phyloP scores from a whole-genome alignment of 2,113 vertebrate genomes.

The Crotalus viridis region DNA sequence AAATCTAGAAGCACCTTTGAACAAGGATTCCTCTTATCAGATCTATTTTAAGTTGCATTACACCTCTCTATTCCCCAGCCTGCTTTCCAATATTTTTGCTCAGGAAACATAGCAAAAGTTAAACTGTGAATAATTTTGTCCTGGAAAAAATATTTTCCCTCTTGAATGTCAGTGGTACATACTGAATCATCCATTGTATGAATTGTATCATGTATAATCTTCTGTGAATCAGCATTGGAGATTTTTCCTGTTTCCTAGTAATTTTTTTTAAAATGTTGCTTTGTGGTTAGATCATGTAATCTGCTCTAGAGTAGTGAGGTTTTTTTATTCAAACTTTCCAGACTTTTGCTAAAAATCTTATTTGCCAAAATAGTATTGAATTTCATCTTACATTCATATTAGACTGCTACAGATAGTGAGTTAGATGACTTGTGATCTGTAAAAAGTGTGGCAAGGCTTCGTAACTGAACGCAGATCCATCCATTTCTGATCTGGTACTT shows the following conservation, averaged over 20 bases:
- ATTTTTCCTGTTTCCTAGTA: not conserved
- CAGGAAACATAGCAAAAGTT: not conserved
- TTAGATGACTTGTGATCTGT: not conserved
- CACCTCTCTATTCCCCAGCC: not conserved
- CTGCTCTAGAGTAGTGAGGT: not conserved
- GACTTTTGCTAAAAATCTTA: not conserved
- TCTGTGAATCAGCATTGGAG: not conserved
- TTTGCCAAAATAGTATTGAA: not conserved
- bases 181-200: not conserved
- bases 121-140: not conserved
- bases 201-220: conserved; percentile 9
- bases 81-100: not conserved
- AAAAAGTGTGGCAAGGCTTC: not conserved
- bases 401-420: not conserved
- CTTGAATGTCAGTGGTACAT: not conserved
- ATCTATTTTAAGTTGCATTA: not conserved
- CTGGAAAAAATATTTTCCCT: not conserved
- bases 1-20: not conserved
- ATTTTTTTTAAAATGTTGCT: not conserved
- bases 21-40: not conserved
- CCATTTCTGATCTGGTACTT: not conserved
- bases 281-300: not conserved
- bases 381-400: not conserved
- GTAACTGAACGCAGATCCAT: not conserved
- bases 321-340: conserved; percentile 4